Conservation (phyloP, 2,797 vertebrate species). For the Capromys pilorides region DNA sequence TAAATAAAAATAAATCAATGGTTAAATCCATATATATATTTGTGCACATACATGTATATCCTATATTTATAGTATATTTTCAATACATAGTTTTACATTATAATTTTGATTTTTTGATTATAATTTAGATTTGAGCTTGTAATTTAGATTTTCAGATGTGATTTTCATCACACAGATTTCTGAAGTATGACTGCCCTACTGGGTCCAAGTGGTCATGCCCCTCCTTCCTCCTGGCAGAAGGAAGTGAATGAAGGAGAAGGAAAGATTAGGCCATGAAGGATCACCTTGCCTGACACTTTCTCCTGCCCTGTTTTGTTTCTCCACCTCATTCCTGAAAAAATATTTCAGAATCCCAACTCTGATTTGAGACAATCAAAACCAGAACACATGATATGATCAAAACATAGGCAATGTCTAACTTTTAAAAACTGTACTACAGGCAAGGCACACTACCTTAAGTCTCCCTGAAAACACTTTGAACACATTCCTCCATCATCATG, state of each 20-base stretch:
- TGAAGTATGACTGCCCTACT: not conserved
- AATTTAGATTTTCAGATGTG: not conserved
- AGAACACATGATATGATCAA: not conserved
- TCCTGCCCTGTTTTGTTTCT: not conserved
- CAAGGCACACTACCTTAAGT: not conserved
- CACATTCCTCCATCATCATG: not conserved
- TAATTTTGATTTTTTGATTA: not conserved
- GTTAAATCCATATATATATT: not conserved
- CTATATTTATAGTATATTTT: not conserved
- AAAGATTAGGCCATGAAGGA: fast-evolving
- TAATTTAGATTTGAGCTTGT: not conserved
- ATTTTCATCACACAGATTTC: not conserved
- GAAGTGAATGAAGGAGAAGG: not conserved
- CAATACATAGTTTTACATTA: not conserved
- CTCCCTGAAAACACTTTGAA: not conserved
- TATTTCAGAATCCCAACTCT: not conserved
- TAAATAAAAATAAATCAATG: not conserved
- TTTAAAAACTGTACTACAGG: not conserved
- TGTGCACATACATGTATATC: too few relatives aligned
- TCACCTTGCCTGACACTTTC: fast-evolving
- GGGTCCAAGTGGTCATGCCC: not conserved
- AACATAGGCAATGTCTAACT: not conserved
- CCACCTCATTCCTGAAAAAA: not conserved
- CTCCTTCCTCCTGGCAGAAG: not conserved
- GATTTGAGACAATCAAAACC: not conserved